phyloP scores from a whole-genome alignment of 2,888 invertebrate genomes.

The Stenchaetothrips biformis region DNA sequence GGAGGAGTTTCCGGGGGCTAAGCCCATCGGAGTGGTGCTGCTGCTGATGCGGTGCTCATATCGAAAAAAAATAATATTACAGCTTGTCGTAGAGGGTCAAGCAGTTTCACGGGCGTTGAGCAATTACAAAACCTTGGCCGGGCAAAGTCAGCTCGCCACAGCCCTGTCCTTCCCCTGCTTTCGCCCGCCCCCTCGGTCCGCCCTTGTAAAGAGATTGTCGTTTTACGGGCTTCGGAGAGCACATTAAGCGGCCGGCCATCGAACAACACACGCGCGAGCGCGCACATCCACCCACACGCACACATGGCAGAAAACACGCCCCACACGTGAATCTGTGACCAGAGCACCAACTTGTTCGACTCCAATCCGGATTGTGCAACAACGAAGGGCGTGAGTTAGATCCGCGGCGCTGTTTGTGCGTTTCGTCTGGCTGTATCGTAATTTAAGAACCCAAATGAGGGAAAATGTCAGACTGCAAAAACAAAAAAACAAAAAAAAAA shows the following conservation, averaged over 20 bases:
- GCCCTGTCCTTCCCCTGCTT: background rate
- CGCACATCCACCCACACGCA: background rate
- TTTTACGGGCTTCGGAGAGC: background rate
- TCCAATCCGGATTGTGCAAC: background rate
- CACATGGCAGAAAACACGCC: background rate
- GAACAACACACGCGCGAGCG: background rate
- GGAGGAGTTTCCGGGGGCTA: too few species aligned
- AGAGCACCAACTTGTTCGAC: background rate
- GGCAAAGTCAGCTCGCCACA: background rate
- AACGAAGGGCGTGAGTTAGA: too few species aligned
- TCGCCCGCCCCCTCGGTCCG: background rate
- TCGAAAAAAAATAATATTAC: slow-evolving; percentile 10
- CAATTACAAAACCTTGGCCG: background rate
- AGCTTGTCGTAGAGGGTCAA: background rate
- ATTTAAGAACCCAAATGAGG: background rate
- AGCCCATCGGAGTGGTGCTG: too few species aligned
- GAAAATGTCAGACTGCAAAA: background rate
- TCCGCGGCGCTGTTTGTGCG: background rate
- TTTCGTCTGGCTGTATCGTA: background rate
- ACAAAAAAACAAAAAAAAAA: background rate
- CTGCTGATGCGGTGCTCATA: background rate
- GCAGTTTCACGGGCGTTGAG: slow-evolving; percentile 20
- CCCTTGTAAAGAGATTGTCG: background rate
- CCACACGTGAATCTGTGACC: background rate
- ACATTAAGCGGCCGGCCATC: background rate